Conservation (phyloP, 2,113 vertebrate species). For the Phyllopteryx taeniolatus region DNA sequence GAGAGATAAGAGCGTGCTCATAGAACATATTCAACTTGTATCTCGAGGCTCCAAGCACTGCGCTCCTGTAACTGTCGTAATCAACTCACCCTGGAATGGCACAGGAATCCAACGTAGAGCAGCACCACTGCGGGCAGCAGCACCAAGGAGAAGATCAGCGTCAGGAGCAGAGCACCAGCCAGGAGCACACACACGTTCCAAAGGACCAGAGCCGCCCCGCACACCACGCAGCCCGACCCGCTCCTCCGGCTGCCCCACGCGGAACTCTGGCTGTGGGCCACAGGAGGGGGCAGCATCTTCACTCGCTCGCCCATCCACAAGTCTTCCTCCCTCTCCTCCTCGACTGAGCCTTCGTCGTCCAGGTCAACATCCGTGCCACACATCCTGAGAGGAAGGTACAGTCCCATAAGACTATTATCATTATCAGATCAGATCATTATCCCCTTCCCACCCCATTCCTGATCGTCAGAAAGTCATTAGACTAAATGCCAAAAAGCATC, state of each 20-base stretch:
- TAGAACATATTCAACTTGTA: not conserved
- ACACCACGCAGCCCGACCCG: conserved; percentile 78
- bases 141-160: conserved; percentile 70
- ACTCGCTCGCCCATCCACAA: conserved; percentile 65
- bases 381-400: conserved; percentile 55
- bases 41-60: not conserved
- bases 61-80: not conserved
- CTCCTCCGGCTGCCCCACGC: conserved; percentile 74
- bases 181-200: conserved; percentile 77
- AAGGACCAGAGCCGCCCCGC: conserved; percentile 73
- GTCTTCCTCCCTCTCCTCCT: conserved; percentile 73
- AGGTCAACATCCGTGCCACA: conserved; percentile 71
- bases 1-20: not conserved
- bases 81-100: conserved; percentile 82
- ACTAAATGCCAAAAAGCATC: conserved; percentile 28
- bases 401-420: not conserved
- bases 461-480: conserved; percentile 32
- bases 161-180: conserved; percentile 72
- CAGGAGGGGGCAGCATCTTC: conserved; percentile 74
- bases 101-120: conserved; percentile 83
- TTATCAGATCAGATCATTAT: not conserved
- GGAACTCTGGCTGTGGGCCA: conserved; percentile 60
- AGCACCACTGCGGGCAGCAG: conserved; percentile 80
- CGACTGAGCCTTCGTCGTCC: conserved; percentile 59
- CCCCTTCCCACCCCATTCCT: not conserved